Base-by-base conservation (phyloP, 2,113 vertebrate genomes). In the Labeo catla region DNA sequence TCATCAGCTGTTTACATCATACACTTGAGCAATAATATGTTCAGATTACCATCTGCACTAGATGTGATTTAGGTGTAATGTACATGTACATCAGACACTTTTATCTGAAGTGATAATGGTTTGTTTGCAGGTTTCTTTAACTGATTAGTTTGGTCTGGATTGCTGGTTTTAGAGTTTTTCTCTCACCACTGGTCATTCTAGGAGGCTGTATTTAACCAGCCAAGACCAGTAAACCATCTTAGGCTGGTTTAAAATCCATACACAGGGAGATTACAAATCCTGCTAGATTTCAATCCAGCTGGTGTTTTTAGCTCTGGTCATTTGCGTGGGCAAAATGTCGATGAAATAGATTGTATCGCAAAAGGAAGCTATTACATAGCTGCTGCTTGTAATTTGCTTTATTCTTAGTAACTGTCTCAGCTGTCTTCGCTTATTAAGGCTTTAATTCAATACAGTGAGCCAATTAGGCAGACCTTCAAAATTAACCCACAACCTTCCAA, bases 381-480 rank as follows among this genome's bases (percentile, higher is more conserved):
- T 54, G 50, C 21, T 16, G 3, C 15, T 23, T 52, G 28, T 72
- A 23, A 73, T 83, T 73, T 83, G 81, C 65, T 73, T 82, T 83
- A 83, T 83, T 70, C 81, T n/a, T 83, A 54, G 16, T 70, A 83
- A 83, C 10, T 23, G 82, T 83, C 66, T 73, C 50, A 43, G 81
- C 81, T 73, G 81, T 57, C 81, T 84, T 73, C 3, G 9, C 66
- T 43, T 34, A 84, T 72, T 57, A 84, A 73, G 50, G 21, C 36
- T 73, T 73, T 73, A 59, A 70, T 83, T 83, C 81, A 16, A 70
- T 70, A 83, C 28, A 50, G 47, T 21, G 23, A 83, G 47, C 16
- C 65, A 70, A 83, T 70, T 70, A 83, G 65, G 3, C 47, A 68
- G 45, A 54, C 65, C 81, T 50, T 66, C 28, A 83, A 49, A 54